A percentile compares a stretch with the other conserved stretches of the same genome.
Conservation (phyloP, 2,888 invertebrate species). For the Myopa tessellatipennis region DNA sequence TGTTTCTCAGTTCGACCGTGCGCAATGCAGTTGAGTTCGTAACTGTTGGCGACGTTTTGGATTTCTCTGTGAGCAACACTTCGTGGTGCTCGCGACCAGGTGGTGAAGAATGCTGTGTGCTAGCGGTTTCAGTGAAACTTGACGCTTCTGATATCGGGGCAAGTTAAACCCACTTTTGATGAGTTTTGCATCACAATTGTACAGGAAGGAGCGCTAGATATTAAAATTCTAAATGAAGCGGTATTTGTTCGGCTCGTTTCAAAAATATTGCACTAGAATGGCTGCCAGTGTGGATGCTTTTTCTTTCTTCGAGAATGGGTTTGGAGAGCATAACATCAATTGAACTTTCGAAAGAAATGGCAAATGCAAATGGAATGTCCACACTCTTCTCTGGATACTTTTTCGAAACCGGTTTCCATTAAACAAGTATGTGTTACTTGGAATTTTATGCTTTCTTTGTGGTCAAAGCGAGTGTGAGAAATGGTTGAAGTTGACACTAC, state of each 20-base stretch:
- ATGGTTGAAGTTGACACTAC: too few relatives aligned
- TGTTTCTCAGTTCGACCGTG: slow-evolving; percentile 11
- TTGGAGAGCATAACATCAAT: neutral
- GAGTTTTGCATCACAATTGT: neutral
- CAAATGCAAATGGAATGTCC: neutral
- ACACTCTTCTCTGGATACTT: neutral
- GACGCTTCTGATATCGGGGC: too few relatives aligned
- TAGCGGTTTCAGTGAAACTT: too few relatives aligned
- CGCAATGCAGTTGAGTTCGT: slow-evolving; percentile 9
- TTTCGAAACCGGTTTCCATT: slow-evolving; percentile 10
- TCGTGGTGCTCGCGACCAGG: neutral
- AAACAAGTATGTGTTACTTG: slow-evolving; percentile 4
- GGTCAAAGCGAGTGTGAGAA: neutral
- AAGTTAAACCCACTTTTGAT: too few relatives aligned
- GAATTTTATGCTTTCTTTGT: neutral
- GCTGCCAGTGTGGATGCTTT: too few relatives aligned
- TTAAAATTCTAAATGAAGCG: neutral
- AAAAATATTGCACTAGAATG: neutral
- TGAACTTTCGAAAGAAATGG: neutral
- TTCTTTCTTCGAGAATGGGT: too few relatives aligned
- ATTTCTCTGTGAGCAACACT: slow-evolving; percentile 17
- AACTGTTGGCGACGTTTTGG: slow-evolving; percentile 20
- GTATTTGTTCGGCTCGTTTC: neutral
- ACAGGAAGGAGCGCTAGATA: neutral
- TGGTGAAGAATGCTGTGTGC: neutral